Percentiles rank a stretch among this genome's conserved stretches.
These are phyloP conservation scores for Poeciliopsis infans DNA, from an alignment of 2,797 vertebrate genomes.

Conservation along the genomic window DNA sequence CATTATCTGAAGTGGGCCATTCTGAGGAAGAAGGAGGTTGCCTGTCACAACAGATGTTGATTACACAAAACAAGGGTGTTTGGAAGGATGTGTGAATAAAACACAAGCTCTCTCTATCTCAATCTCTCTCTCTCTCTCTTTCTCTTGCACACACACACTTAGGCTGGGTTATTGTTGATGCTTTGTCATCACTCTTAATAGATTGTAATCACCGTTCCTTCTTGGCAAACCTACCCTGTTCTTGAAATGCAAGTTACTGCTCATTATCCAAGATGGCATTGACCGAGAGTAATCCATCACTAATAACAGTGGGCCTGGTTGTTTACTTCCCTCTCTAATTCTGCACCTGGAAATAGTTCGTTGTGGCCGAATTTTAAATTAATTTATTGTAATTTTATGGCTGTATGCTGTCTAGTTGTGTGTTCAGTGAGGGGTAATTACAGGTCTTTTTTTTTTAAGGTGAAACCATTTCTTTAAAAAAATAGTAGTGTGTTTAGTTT, in stretches of 20 bases:
- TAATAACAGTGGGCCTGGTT: slow-evolving; percentile 56
- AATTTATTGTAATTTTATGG: slow-evolving; percentile 7
- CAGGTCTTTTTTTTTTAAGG: slow-evolving; percentile 26
- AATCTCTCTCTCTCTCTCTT: slow-evolving; percentile 23
- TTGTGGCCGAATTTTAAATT: slow-evolving; percentile 40
- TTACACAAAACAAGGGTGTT: slow-evolving; percentile 80
- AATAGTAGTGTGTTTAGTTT: slow-evolving; percentile 35
- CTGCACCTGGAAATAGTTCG: slow-evolving; percentile 65
- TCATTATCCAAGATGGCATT: slow-evolving; percentile 75
- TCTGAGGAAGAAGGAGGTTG: slow-evolving; percentile 76
- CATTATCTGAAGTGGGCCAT: slow-evolving; percentile 82
- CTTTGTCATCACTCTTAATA: slow-evolving; percentile 79
- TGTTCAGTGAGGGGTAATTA: slow-evolving; percentile 35
- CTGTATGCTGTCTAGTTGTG: slow-evolving; percentile 35
- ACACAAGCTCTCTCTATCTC: slow-evolving; percentile 39
- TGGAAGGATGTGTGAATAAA: slow-evolving; percentile 71
- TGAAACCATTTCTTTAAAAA: slow-evolving; percentile 42
- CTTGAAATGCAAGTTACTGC: slow-evolving; percentile 78
- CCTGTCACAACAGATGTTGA: slow-evolving; percentile 79
- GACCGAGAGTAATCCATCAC: slow-evolving; percentile 70
- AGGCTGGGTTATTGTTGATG: slow-evolving; percentile 65
- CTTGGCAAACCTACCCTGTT: slow-evolving; percentile 74
- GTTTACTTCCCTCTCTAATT: slow-evolving; percentile 52
- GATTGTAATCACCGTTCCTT: slow-evolving; percentile 76
- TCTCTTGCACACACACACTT: slow-evolving; percentile 6